Evolutionary conservation across 2,113 vertebrate species (phyloP).

Genomic region (Apeltes quadracus): DNA sequence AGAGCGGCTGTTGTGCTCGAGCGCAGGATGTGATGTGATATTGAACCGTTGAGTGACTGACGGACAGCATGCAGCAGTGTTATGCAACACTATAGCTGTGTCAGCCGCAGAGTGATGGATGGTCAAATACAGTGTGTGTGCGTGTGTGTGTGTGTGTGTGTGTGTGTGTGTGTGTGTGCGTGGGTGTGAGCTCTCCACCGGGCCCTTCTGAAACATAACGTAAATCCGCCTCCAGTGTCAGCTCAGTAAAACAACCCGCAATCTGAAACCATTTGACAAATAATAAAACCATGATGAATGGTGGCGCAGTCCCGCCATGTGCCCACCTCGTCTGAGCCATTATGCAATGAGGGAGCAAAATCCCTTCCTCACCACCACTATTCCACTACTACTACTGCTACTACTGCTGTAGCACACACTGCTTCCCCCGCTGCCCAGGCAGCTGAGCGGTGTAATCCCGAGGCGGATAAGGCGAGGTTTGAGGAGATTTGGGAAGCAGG

Average conservation of each 20-base stretch:
- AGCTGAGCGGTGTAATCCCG: conserved; percentile 75
- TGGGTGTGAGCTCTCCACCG: conserved; percentile 1
- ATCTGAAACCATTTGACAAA: conserved; percentile 66
- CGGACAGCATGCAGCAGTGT: conserved; percentile 44
- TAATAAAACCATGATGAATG: conserved; percentile 71
- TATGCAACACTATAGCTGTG: conserved; percentile 52
- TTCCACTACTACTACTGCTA: conserved; percentile 13
- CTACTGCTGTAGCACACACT: conserved; percentile 26
- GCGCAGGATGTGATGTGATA: neutral
- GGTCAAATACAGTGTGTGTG: conserved; percentile 33
- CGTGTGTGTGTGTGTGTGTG: conserved; percentile 15
- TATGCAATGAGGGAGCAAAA: conserved; percentile 65
- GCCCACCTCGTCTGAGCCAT: conserved; percentile 52
- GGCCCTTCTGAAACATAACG: conserved; percentile 34
- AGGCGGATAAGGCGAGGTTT: conserved; percentile 65
- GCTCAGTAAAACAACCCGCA: conserved; percentile 45
- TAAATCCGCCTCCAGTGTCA: conserved; percentile 47
- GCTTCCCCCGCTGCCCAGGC: conserved; percentile 55
- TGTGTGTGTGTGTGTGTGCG: conserved; percentile 1
- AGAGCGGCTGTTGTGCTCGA: neutral
- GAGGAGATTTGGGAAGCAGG: conserved; percentile 72
- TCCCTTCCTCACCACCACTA: conserved; percentile 17
- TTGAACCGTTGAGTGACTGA: conserved; percentile 42
- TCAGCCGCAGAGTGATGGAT: conserved; percentile 46
- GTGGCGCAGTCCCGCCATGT: conserved; percentile 57